Percentiles rank a stretch among this genome's conserved stretches.
phyloP scores from a whole-genome alignment of 2,113 vertebrate species.

The Mastomys coucha region DNA sequence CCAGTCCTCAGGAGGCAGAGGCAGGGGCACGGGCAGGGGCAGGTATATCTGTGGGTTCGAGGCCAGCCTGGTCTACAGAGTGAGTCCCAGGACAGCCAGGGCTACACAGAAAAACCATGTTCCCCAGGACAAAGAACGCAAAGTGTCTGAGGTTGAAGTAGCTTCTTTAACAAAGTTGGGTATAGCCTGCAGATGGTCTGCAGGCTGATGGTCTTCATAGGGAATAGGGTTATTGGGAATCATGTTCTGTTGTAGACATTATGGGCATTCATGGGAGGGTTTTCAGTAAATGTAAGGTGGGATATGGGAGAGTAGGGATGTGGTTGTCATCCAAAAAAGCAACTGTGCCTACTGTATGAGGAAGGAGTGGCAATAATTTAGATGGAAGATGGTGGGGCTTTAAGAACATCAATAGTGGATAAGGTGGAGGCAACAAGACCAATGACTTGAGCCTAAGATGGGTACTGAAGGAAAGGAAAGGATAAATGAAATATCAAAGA shows the following conservation, averaged over 20 bases:
- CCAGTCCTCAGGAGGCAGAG: neutral
- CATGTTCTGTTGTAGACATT: neutral
- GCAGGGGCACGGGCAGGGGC: neutral
- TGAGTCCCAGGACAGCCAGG: neutral
- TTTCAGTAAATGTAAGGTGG: neutral
- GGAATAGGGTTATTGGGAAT: neutral
- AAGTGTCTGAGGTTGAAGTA: neutral
- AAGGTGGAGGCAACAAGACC: neutral
- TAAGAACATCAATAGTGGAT: neutral
- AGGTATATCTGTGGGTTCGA: neutral
- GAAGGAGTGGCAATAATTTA: neutral
- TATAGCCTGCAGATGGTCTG: neutral
- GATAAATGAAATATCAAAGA: neutral
- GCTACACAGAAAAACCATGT: neutral
- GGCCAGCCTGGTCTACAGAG: neutral
- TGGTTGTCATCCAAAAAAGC: constrained; percentile 6
- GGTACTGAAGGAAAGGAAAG: neutral
- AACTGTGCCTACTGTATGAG: neutral
- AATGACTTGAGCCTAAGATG: neutral
- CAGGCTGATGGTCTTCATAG: neutral
- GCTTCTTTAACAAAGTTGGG: neutral
- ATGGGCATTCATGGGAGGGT: neutral
- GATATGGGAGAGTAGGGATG: neutral
- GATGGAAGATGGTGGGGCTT: neutral
- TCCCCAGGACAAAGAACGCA: neutral